Evolutionary conservation across 2,113 vertebrate genomes (phyloP).

Genomic region (Probosciger aterrimus): DNA sequence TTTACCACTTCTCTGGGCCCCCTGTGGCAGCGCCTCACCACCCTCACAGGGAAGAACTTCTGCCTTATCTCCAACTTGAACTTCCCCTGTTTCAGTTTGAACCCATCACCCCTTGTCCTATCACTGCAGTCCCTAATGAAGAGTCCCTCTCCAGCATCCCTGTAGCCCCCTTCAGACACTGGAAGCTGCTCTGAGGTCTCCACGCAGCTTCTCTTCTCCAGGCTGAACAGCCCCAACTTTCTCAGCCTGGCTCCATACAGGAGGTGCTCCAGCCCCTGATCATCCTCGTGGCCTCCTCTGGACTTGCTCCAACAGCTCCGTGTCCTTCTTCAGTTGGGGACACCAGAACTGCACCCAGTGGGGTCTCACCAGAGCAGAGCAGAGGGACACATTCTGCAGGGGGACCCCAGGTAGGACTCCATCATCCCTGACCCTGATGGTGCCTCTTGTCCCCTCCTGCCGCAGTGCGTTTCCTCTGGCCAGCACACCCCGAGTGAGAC

Average conservation of each 20-base stretch:
- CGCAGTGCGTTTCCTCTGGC: slow-evolving; percentile 59
- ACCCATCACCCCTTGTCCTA: not conserved
- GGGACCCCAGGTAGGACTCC: not conserved
- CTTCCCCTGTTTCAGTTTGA: not conserved
- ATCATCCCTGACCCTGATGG: not conserved
- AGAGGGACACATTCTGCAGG: not conserved
- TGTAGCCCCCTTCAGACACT: too few species aligned
- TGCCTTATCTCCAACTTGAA: not conserved
- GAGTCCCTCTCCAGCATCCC: not conserved
- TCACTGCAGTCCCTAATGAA: not conserved
- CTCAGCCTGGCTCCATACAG: not conserved
- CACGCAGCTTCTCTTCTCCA: not conserved
- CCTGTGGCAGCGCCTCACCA: not conserved
- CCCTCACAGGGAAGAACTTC: not conserved
- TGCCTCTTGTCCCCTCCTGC: not conserved
- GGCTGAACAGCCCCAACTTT: not conserved
- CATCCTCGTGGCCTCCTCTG: not conserved
- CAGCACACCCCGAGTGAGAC: slow-evolving; percentile 70
- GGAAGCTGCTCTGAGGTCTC: not conserved
- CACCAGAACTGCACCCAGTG: not conserved
- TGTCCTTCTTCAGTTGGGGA: not conserved
- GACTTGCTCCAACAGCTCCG: not conserved
- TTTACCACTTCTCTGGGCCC: not conserved
- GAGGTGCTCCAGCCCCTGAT: not conserved
- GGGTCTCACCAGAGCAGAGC: not conserved